Evolutionary conservation across 2,888 invertebrate genomes (phyloP).

Genomic region (Kryphioiulus occultus): DNA sequence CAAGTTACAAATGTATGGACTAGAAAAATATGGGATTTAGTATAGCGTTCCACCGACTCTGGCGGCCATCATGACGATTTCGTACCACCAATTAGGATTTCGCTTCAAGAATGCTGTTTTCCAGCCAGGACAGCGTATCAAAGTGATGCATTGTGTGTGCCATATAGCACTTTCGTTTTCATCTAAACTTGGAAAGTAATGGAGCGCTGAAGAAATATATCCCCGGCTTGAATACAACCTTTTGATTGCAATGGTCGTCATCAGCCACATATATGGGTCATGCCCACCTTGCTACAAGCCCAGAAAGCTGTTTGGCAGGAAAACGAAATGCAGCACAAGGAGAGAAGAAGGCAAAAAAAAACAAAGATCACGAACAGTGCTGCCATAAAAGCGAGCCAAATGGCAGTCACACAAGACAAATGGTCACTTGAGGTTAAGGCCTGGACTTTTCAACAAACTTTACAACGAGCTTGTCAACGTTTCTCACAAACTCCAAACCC

Average conservation of each 20-base stretch:
- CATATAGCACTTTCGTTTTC: constrained; percentile 39
- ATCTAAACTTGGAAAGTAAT: constrained; percentile 40
- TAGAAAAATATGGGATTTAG: no score
- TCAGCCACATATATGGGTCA: constrained; percentile 15
- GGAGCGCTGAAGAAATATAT: constrained; percentile 40
- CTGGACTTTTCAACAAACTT: constrained; percentile 39
- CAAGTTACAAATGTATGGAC: no score
- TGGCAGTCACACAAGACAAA: constrained; percentile 40
- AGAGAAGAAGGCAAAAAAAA: neutral
- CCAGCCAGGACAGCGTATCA: constrained; percentile 2
- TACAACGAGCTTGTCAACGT: constrained; percentile 40
- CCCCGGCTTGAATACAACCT: constrained; percentile 18
- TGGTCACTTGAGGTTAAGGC: constrained; percentile 40
- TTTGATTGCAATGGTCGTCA: constrained; percentile 40
- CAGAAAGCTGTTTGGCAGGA: neutral
- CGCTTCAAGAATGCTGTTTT: neutral
- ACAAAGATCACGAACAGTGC: constrained; percentile 40
- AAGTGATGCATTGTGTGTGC: constrained; percentile 35
- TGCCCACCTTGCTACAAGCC: constrained; percentile 9
- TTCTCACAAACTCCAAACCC: neutral
- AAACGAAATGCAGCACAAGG: neutral
- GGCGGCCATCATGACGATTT: neutral
- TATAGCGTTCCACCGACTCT: neutral
- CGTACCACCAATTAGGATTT: no score
- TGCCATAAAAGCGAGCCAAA: constrained; percentile 40